A percentile compares a stretch with the other conserved stretches of the same genome.
phyloP scores from a whole-genome alignment of 1,140 invertebrate genomes.

The Orchesella cincta region DNA sequence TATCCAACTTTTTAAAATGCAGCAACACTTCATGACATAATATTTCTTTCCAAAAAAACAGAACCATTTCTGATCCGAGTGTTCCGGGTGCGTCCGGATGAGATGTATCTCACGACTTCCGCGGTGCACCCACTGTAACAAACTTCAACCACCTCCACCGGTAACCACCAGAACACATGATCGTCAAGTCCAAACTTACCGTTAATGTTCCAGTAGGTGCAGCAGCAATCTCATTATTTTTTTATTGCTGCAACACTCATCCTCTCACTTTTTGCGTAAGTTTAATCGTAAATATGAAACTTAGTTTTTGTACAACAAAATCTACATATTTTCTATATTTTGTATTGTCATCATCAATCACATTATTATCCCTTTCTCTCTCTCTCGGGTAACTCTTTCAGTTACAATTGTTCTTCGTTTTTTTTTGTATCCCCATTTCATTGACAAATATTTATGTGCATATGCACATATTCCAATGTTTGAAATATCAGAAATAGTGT shows the following conservation, averaged over 20 bases:
- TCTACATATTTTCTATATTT: not conserved
- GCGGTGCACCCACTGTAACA: too few relatives aligned
- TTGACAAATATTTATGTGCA: too few relatives aligned
- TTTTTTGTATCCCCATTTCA: too few relatives aligned
- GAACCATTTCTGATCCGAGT: constrained; percentile 7
- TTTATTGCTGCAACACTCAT: not conserved
- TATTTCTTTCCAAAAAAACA: not conserved
- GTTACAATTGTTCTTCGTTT: too few relatives aligned
- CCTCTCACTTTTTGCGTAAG: not conserved
- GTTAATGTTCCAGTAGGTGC: not conserved
- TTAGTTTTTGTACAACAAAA: not conserved
- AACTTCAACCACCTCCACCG: too few relatives aligned
- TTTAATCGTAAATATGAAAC: not conserved
- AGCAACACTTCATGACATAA: not conserved
- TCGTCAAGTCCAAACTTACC: not conserved
- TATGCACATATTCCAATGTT: too few relatives aligned
- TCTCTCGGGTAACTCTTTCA: too few relatives aligned
- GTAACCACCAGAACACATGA: constrained; percentile 1
- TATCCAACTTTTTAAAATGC: not conserved
- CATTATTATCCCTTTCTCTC: too few relatives aligned
- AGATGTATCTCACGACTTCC: too few relatives aligned
- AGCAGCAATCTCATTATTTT: not conserved
- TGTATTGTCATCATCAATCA: not conserved
- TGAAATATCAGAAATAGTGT: too few relatives aligned
- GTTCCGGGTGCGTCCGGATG: not conserved